Evolutionary conservation across 35 echinoderm and acorn worm genomes (phyloP), one percentile per base, ranked within the genome.

Genomic region (Diadema setosum): DNA sequence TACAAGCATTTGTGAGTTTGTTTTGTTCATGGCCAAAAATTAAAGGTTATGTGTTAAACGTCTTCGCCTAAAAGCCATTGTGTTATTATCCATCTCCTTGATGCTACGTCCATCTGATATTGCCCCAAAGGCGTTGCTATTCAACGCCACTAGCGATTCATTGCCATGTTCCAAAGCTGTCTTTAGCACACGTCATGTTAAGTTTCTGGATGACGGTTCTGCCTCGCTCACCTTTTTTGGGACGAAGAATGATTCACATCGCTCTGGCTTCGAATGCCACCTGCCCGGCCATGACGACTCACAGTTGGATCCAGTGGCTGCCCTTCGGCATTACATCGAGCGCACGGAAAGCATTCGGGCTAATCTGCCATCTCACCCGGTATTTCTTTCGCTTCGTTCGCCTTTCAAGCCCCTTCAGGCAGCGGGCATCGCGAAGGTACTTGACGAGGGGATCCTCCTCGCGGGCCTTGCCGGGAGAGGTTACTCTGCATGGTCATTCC

Each of bases 401-500:
- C 85, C 85, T 20, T 80, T 45, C 85, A 49, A 29, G 39, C 41
- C 85, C 23, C 34, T 87, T 27, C 16, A 34, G 5, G 65, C 69
- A 16, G 21, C 20, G 5, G 67, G 57, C 6, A 60, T 87, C 27
- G 70, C 65, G 9, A 24, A 36, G 11, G 42, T 87, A 17, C 34
- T 87, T 24, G 48, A 87, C 12, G 40, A 80, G 11, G 3, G 57
- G 2, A 87, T 87, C 15, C 2, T 32, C 24, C 26, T 87, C 32
- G 85, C 70, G 3, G 85, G 85, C 5, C 70, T 87, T 17, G 16
- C 26, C 6, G 43, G 64, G 15, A 9, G n/a, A 52, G 30, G 45
- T 17, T 87, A 46, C 39, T 26, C 18, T 21, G 85, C 85, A 5
- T 34, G 52, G 25, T 80, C 46, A 36, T 81, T 89, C 49, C 87